Evolutionary conservation across 2,888 invertebrate genomes (phyloP).

Genomic region (Drosophila anomelani): DNA sequence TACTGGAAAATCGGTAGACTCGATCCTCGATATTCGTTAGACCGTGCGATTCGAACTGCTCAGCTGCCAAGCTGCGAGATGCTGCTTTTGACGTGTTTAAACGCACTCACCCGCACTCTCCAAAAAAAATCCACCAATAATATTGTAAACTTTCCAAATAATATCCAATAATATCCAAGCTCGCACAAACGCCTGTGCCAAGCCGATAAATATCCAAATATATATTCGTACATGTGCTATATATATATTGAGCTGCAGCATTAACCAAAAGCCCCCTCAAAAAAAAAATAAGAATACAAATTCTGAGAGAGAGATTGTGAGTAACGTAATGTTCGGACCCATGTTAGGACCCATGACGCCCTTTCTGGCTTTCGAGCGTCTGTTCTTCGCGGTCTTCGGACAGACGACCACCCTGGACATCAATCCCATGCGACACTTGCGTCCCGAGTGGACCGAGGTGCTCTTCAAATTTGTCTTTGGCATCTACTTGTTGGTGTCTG

Average conservation of each 20-base stretch:
- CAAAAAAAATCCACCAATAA: slow-evolving; percentile 36
- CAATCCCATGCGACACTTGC: slow-evolving; percentile 89
- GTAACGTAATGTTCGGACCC: slow-evolving; percentile 44
- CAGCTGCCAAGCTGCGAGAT: slow-evolving; percentile 44
- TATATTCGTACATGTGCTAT: slow-evolving; percentile 28
- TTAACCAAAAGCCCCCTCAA: slow-evolving; percentile 12
- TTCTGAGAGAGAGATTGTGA: slow-evolving; percentile 18
- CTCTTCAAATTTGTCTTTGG: slow-evolving; percentile 97
- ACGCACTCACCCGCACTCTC: slow-evolving; percentile 42
- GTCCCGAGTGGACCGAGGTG: slow-evolving; percentile 93
- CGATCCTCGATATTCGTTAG: slow-evolving; percentile 27
- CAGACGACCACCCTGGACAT: slow-evolving; percentile 94
- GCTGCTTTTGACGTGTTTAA: slow-evolving; percentile 70
- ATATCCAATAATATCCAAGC: slow-evolving; percentile 16
- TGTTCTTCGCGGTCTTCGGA: slow-evolving; percentile 99
- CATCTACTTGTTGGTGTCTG: slow-evolving; percentile 98
- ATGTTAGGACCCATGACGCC: slow-evolving; percentile 89
- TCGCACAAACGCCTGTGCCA: slow-evolving; percentile 78
- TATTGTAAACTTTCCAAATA: slow-evolving; percentile 19
- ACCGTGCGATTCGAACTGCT: slow-evolving; percentile 34
- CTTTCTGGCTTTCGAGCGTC: slow-evolving; percentile 96
- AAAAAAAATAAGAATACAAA: slow-evolving; percentile 9
- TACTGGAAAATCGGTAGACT: slow-evolving; percentile 19
- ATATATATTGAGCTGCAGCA: slow-evolving; percentile 26
- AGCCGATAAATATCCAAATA: slow-evolving; percentile 43